Evolutionary conservation across 2,113 vertebrate genomes (phyloP).

Genomic region (Prinia subflava): DNA sequence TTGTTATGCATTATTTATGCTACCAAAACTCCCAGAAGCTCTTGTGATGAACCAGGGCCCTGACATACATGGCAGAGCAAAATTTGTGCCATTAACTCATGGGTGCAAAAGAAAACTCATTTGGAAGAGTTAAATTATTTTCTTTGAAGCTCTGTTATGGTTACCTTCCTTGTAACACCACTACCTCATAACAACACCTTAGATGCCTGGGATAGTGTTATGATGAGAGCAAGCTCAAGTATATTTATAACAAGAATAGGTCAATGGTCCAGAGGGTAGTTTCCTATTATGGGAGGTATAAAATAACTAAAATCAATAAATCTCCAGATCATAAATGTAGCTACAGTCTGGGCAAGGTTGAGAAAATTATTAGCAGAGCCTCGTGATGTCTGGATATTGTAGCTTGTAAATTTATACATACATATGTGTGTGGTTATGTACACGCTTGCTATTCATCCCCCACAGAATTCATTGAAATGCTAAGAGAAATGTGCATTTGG

Average conservation of each 20-base stretch:
- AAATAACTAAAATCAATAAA: slow-evolving; percentile 83
- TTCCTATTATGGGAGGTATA: slow-evolving; percentile 78
- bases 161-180: slow-evolving; percentile 61
- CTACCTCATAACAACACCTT: slow-evolving; percentile 71
- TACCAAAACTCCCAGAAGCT: not conserved
- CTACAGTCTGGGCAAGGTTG: slow-evolving; percentile 76
- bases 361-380: slow-evolving; percentile 78
- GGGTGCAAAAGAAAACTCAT: slow-evolving; percentile 11
- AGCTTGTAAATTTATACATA: slow-evolving; percentile 81
- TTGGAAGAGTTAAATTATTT: slow-evolving; percentile 64
- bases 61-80: not conserved
- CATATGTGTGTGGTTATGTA: slow-evolving; percentile 77
- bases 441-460: slow-evolving; percentile 62
- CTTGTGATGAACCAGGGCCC: not conserved
- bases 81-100: not conserved
- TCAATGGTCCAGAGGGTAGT: slow-evolving; percentile 76
- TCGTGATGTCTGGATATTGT: slow-evolving; percentile 79
- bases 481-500: slow-evolving; percentile 62
- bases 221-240: slow-evolving; percentile 70
- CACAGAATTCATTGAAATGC: slow-evolving; percentile 68
- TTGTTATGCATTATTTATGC: not conserved
- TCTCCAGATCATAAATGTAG: slow-evolving; percentile 82
- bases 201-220: slow-evolving; percentile 68
- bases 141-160: slow-evolving; percentile 62
- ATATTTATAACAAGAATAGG: slow-evolving; percentile 76